Conservation (phyloP, 64 coral and sea anemone genomes). For the Porites australiensis region DNA sequence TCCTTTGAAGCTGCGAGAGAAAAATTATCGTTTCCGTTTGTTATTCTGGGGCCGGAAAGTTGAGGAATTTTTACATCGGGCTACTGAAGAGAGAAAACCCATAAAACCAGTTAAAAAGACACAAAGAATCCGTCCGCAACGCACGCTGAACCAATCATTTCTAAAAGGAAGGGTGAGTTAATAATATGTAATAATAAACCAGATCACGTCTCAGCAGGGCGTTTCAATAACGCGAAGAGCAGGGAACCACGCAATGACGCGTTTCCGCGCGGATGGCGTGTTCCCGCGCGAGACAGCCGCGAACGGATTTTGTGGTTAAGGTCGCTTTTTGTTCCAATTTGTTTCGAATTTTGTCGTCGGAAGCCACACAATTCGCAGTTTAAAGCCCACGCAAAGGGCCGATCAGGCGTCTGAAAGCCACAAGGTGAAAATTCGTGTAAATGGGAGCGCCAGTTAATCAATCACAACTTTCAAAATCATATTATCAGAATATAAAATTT, state of each 20-base stretch:
- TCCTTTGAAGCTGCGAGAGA: neutral
- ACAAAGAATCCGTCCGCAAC: too few relatives aligned
- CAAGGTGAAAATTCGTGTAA: neutral
- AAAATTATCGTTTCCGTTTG: neutral
- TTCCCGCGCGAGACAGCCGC: conserved; percentile 31
- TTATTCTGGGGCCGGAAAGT: neutral
- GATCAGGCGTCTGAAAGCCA: neutral
- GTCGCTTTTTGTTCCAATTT: neutral
- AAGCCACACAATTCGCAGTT: conserved; percentile 27
- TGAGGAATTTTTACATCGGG: neutral
- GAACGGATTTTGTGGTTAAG: neutral
- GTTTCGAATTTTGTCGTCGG: conserved; percentile 28
- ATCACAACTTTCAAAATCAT: neutral
- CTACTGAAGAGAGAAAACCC: too few relatives aligned
- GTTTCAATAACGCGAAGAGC: neutral
- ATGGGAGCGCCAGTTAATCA: neutral
- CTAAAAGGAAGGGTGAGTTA: neutral
- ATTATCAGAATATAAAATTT: neutral
- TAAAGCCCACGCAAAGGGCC: neutral
- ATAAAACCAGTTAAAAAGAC: neutral
- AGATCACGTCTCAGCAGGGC: neutral
- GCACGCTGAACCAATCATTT: neutral
- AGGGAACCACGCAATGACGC: neutral
- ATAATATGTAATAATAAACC: too few relatives aligned
- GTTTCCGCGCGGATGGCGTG: conserved; percentile 30